phyloP scores from a whole-genome alignment of 2,113 vertebrate species.

The Parotia lawesii region DNA sequence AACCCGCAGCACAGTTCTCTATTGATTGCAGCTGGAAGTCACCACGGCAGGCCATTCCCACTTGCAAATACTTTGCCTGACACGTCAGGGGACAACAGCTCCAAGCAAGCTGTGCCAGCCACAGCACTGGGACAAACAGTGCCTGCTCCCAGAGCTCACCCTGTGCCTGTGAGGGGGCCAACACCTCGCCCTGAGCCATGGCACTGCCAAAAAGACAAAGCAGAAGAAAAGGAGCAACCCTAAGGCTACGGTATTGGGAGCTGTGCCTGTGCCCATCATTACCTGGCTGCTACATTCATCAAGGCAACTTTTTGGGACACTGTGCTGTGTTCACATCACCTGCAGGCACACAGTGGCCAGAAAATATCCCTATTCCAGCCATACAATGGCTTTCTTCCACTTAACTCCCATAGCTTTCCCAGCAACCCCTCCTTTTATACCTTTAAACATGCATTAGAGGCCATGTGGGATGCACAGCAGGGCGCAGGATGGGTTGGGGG shows the following conservation, averaged over 20 bases:
- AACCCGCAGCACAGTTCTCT: fast-evolving
- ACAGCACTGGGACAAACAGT: background rate
- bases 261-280: background rate
- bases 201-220: fast-evolving
- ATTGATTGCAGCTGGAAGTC: background rate
- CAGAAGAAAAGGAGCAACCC: background rate
- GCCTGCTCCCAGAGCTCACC: background rate
- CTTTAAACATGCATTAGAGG: fast-evolving
- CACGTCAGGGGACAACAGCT: background rate
- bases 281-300: background rate
- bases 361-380: background rate
- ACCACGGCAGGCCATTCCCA: background rate
- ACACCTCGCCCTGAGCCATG: fast-evolving
- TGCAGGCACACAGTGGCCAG: fast-evolving
- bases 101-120: background rate
- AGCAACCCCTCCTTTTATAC: background rate
- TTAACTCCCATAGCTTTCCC: background rate
- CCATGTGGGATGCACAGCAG: fast-evolving
- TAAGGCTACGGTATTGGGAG: background rate
- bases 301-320: background rate
- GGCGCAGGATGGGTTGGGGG: fast-evolving
- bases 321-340: fast-evolving
- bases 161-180: background rate
- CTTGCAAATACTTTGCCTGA: background rate
- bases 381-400: background rate